Conservation (phyloP, 2,888 invertebrate genomes). For the Zele albiditarsus region DNA sequence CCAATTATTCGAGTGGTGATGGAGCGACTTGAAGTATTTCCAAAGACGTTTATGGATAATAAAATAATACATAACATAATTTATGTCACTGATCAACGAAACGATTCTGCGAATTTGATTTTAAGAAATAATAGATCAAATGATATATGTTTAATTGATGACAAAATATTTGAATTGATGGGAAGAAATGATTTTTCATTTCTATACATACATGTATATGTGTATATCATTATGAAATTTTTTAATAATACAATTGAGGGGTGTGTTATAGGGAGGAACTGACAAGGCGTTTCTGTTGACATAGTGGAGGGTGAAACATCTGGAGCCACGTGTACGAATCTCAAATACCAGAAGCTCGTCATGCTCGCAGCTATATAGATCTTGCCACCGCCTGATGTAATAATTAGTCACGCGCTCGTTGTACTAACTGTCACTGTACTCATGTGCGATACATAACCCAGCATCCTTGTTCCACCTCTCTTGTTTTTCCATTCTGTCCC, state of each 20-base stretch:
- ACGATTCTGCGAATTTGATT: too few relatives aligned
- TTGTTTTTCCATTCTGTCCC: background rate
- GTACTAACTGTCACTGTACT: constrained; percentile 21
- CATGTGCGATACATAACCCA: background rate
- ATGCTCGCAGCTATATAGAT: constrained; percentile 23
- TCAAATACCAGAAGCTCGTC: constrained; percentile 42
- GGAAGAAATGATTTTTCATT: too few relatives aligned
- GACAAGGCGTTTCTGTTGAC: constrained; percentile 43
- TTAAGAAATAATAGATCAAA: too few relatives aligned
- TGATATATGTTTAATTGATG: too few relatives aligned
- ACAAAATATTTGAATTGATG: too few relatives aligned
- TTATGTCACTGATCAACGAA: too few relatives aligned
- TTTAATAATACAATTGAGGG: constrained; percentile 14
- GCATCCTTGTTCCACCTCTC: background rate
- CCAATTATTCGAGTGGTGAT: too few relatives aligned
- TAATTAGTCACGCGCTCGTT: constrained; percentile 41
- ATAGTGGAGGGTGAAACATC: constrained; percentile 41
- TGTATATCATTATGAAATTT: constrained; percentile 22
- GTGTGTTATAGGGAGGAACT: constrained; percentile 16
- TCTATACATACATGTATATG: background rate
- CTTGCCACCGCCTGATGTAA: constrained; percentile 29
- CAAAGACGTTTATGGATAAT: too few relatives aligned
- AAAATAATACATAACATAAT: too few relatives aligned
- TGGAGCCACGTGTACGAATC: constrained; percentile 45
- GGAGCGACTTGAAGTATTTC: too few relatives aligned